Evolutionary conservation across 2,797 vertebrate genomes (phyloP).

Genomic region (Chelonia mydas): DNA sequence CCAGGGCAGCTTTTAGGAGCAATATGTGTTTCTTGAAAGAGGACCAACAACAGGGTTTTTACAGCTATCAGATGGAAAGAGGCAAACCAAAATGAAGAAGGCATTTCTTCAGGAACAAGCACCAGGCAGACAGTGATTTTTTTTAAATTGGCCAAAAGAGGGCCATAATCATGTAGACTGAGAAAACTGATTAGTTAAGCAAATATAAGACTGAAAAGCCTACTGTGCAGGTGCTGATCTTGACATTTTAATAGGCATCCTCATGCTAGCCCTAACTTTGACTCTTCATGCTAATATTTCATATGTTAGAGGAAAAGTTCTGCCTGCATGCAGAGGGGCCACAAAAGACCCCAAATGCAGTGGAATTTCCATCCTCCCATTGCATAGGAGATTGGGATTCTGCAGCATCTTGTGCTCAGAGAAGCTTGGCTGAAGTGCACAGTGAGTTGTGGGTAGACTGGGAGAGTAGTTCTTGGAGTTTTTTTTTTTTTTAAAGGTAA

Average conservation of each 20-base stretch:
- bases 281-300: not conserved
- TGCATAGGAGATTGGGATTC: not conserved
- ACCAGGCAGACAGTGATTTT: not conserved
- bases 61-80: not conserved
- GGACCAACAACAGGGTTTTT: not conserved
- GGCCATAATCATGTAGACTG: accelerated
- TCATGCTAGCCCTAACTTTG: not conserved
- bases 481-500: not conserved
- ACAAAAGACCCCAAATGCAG: not conserved
- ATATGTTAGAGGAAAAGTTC: not conserved
- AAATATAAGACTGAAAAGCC: not conserved
- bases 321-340: not conserved
- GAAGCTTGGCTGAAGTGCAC: not conserved
- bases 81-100: not conserved
- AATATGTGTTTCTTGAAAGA: not conserved
- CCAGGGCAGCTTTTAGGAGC: not conserved
- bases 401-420: not conserved
- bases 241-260: not conserved
- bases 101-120: not conserved
- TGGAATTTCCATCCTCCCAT: not conserved
- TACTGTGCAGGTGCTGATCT: accelerated
- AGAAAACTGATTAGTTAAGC: not conserved
- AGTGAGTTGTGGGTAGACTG: not conserved
- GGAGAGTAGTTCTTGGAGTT: not conserved
- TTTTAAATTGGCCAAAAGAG: not conserved